phyloP scores from a whole-genome alignment of 2,888 invertebrate genomes.

The Mesochorus sp. region DNA sequence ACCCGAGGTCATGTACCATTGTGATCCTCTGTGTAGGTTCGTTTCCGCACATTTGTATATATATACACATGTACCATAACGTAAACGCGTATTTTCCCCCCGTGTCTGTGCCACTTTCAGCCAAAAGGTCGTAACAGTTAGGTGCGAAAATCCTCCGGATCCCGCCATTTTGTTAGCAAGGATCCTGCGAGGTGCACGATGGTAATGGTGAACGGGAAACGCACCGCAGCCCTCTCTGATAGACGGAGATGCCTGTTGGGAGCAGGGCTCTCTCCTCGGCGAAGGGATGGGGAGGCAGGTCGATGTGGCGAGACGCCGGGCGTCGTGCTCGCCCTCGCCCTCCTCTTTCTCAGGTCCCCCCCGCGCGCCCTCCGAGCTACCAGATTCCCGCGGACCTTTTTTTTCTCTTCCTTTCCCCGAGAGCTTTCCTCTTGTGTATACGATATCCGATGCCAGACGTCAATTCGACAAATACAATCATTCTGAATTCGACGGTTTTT shows the following conservation, averaged over 20 bases:
- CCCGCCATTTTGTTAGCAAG: not conserved
- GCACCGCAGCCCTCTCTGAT: conserved; percentile 11
- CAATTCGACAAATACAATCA: too few relatives aligned
- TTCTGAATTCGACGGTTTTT: too few relatives aligned
- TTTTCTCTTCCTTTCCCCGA: too few relatives aligned
- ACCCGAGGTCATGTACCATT: conserved; percentile 73
- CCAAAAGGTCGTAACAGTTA: not conserved
- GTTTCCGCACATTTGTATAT: conserved; percentile 18
- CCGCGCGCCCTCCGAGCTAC: too few relatives aligned
- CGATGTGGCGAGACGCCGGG: conserved; percentile 82
- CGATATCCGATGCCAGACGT: too few relatives aligned
- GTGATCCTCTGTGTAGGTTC: conserved; percentile 61
- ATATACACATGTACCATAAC: not conserved
- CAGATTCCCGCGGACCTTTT: too few relatives aligned
- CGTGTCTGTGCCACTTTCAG: conserved; percentile 8
- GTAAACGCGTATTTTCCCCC: not conserved
- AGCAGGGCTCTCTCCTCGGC: conserved; percentile 32
- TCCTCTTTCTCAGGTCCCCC: conserved; percentile 34
- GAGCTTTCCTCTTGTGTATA: too few relatives aligned
- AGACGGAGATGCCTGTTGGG: conserved; percentile 35
- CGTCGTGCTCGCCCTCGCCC: conserved; percentile 78
- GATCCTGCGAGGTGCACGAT: not conserved
- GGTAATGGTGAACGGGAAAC: conserved; percentile 32
- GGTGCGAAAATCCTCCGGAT: not conserved
- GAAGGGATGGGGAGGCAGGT: conserved; percentile 73